Conservation (phyloP, 2,113 vertebrate genomes). For the Eptesicus fuscus region DNA sequence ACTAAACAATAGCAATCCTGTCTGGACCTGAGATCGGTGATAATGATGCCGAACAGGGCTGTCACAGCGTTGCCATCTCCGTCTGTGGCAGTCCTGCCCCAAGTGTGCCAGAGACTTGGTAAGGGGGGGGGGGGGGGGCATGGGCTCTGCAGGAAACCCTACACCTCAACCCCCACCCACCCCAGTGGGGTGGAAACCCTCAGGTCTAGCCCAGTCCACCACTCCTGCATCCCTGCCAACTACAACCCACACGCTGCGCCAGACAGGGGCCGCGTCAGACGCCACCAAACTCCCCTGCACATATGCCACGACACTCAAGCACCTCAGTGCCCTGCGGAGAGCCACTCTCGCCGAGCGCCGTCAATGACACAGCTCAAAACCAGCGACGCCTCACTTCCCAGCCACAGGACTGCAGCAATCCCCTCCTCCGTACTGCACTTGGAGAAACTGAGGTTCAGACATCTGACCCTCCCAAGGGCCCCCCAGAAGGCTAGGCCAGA, state of each 20-base stretch:
- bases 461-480: background rate
- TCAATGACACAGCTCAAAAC: background rate
- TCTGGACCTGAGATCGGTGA: background rate
- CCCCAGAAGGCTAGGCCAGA: background rate
- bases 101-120: background rate
- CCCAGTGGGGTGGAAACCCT: background rate
- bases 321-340: background rate
- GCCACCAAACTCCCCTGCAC: background rate
- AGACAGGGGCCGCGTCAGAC: background rate
- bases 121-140: too few species aligned
- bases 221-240: background rate
- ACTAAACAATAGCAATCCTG: background rate
- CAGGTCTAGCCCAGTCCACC: background rate
- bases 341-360: background rate
- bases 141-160: background rate
- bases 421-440: background rate
- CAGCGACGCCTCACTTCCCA: background rate
- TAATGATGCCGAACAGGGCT: background rate
- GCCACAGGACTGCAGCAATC: background rate
- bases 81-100: background rate
- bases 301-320: accelerated
- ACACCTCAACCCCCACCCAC: background rate
- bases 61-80: background rate
- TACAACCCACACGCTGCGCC: background rate
- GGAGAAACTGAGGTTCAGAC: conserved; percentile 34